Evolutionary conservation across 2,888 invertebrate genomes (phyloP), one percentile per base, ranked within the genome.

Genomic region (Phortica magna): DNA sequence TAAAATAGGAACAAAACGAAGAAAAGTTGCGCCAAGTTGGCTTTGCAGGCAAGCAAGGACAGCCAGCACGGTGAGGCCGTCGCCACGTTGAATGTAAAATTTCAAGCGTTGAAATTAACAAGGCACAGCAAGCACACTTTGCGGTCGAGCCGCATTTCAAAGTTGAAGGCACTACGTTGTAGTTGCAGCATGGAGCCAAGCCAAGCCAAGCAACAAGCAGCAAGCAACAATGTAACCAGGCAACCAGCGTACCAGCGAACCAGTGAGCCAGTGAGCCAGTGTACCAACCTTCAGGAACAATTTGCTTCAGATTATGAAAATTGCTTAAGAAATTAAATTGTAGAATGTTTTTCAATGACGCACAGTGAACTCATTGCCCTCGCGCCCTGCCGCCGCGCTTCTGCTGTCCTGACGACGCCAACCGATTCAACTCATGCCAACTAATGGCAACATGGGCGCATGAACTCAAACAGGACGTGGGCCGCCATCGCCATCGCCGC

Each of bases 291-390:
- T 88, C 88, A 88, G 88, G 88, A 88, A 88, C 89, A 88, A 88
- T 88, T 88, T 88, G 89, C 88, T 82, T 82, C 83, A 88, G 89
- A 88, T 88, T 88, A 88, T 88, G 89, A 89, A 88, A 88, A 88
- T 88, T 88, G 89, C 88, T 88, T 84, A 88, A 89, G 88, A 88
- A 89, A 88, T 88, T 88, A 88, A 88, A 88, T 89, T 88, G 87
- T 88, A 79, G 88, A 68, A 68, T 42, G n/a, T 68, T 43, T 68
- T 68, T 6, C 87, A 88, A 55, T 55, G 55, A 55, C 55, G n/a
- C 55, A 17, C 55, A 55, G n/a, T 55, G 55, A 55, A 55, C 55
- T 55, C 55, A 55, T n/a, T 55, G 55, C 55, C 53, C 55, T 55
- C 2, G 7, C 7, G 12, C 14, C 55, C 12, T 17, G 7, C 12